Conservation (phyloP, 92 coral and sea anemone species). For the Palythoa heliodiscus region DNA sequence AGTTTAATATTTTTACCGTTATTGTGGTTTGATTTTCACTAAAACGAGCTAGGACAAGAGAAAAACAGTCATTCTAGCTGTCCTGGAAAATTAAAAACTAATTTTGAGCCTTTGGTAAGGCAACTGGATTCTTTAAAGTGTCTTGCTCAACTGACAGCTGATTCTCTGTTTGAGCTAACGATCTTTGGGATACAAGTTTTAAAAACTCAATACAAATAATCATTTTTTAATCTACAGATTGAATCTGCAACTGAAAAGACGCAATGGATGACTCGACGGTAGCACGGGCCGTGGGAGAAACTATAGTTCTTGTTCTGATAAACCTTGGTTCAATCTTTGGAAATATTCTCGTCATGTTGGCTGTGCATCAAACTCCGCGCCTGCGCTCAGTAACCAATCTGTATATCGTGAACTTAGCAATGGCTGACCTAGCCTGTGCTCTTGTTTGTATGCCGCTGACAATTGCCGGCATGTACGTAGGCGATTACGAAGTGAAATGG, state of each 20-base stretch:
- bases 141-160: neutral
- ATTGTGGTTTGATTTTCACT: too few species aligned
- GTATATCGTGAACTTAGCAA: conserved; percentile 36
- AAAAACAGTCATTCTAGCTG: too few species aligned
- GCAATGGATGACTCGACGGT: neutral
- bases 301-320: conserved; percentile 8
- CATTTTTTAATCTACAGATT: neutral
- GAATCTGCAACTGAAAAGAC: neutral
- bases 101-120: too few species aligned
- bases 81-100: too few species aligned
- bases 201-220: neutral
- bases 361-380: conserved; percentile 21
- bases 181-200: neutral
- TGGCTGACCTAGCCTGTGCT: conserved; percentile 36
- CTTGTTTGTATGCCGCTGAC: conserved; percentile 48
- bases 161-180: neutral
- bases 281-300: conserved; percentile 6
- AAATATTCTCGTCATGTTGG: conserved; percentile 34
- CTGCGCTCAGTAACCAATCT: conserved; percentile 22
- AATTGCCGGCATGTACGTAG: conserved; percentile 20
- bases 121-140: too few species aligned
- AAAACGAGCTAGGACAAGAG: too few species aligned
- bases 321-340: conserved; percentile 32
- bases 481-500: neutral
- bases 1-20: too few species aligned